Evolutionary conservation across 2,113 vertebrate genomes (phyloP), one percentile per base, ranked within the genome.

Genomic region (Platycercus adscitus): DNA sequence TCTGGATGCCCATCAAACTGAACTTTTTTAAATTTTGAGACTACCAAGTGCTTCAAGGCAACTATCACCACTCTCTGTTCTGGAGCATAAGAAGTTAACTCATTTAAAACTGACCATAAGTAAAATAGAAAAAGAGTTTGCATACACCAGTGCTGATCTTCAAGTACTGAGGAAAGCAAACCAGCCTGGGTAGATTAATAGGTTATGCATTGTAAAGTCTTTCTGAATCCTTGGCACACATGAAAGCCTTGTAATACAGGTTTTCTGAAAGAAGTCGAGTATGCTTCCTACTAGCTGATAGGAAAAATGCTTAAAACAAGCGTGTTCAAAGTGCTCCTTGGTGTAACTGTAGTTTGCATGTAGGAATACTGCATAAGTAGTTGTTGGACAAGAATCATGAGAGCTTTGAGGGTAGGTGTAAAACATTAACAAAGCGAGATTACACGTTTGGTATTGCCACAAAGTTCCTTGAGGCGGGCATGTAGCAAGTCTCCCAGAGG

Each of bases 281-380:
- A 78, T 49, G 52, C 47, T 81, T 89, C 56, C 86, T 92, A 33
- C 23, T 29, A 86, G 47, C 58, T 88, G 56, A 93, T 63, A 90
- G 73, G 77, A 21, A 93, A 94, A 91, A 86, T 73, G 46, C n/a
- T 72, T 88, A 88, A 80, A 93, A 88, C n/a, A 88, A 86, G 49
- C 37, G 50, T 21, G 35, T 70, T 93, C 68, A 71, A 92, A 93
- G 80, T 60, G 72, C 46, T 93, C 46, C 82, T 84, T 95, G 61
- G 50, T 89, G 71, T 90, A 93, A 81, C 52, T 52, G 55, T 71
- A 60, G 68, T 85, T 89, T 95, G 44, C 70, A 80, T 80, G 70
- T 85, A 89, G 70, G 75, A 79, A 93, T 77, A 82, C 35, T 61
- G 63, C 46, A 13, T 44, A 93, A 95, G 93, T 81, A 80, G 75